Evolutionary conservation across 1,140 invertebrate species (phyloP).

Genomic region (Cydia fagiglandana): DNA sequence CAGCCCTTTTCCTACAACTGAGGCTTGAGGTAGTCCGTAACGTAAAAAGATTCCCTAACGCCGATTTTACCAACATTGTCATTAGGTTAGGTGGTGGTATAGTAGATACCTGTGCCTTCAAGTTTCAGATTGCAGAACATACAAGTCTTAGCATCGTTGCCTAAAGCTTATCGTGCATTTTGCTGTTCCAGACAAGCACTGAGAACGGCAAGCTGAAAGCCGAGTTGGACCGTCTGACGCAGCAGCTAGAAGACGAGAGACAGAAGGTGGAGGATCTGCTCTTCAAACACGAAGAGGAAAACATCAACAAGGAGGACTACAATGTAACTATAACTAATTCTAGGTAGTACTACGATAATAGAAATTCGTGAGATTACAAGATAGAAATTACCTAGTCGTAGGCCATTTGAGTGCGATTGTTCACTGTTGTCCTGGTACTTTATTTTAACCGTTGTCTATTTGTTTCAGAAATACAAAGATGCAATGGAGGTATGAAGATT

Average conservation of each 20-base stretch:
- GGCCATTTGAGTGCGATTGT: background rate
- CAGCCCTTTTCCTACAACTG: too few relatives aligned
- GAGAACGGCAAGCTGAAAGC: conserved; percentile 82
- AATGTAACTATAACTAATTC: conserved; percentile 52
- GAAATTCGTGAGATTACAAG: too few relatives aligned
- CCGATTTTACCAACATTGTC: too few relatives aligned
- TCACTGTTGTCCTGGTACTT: background rate
- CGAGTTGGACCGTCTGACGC: conserved; percentile 83
- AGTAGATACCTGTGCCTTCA: too few relatives aligned
- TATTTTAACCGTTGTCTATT: conserved; percentile 38
- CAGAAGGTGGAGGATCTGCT: conserved; percentile 95
- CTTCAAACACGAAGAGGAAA: conserved; percentile 95
- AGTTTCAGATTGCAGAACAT: too few relatives aligned
- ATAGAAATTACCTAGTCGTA: background rate
- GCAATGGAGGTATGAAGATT: conserved; percentile 84
- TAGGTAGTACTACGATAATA: background rate
- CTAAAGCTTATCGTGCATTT: background rate
- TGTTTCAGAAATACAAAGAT: conserved; percentile 77
- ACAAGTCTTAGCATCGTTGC: conserved; percentile 78
- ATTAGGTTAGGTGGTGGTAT: too few relatives aligned
- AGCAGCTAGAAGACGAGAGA: conserved; percentile 90
- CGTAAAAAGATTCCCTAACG: too few relatives aligned
- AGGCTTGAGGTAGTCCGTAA: too few relatives aligned
- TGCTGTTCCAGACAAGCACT: conserved; percentile 54
- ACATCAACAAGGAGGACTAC: conserved; percentile 78